Conservation (phyloP, 2,797 vertebrate species). For the Cercopithecus neglectus region DNA sequence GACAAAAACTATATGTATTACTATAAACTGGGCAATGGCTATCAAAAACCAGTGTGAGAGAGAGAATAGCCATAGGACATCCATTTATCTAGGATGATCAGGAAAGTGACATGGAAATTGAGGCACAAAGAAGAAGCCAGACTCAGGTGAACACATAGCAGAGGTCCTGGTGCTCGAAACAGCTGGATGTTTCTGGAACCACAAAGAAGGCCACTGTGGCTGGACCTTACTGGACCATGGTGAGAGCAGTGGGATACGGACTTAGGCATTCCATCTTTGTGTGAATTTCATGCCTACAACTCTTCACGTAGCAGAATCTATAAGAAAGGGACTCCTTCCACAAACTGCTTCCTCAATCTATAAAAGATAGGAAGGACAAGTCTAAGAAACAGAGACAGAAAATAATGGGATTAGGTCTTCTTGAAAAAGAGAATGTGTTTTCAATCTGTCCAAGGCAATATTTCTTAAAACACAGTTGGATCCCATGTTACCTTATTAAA, state of each 20-base stretch:
- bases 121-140: not conserved
- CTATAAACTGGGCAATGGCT: no score
- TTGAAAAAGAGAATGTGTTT: not conserved
- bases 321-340: not conserved
- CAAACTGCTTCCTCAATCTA: not conserved
- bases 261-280: fast-evolving
- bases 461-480: not conserved
- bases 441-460: not conserved
- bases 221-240: not conserved
- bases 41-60: not conserved
- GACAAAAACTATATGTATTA: fast-evolving
- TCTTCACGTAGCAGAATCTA: not conserved
- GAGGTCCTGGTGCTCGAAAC: no score
- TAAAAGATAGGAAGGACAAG: not conserved
- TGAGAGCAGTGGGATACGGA: fast-evolving
- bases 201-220: not conserved
- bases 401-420: not conserved
- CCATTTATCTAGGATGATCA: fast-evolving
- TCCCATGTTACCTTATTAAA: not conserved
- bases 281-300: fast-evolving
- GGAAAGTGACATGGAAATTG: not conserved
- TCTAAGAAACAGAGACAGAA: not conserved
- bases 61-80: fast-evolving
- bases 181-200: not conserved
- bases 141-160: not conserved